phyloP scores from a whole-genome alignment of 2,113 vertebrate species.

The Phainopepla nitens region DNA sequence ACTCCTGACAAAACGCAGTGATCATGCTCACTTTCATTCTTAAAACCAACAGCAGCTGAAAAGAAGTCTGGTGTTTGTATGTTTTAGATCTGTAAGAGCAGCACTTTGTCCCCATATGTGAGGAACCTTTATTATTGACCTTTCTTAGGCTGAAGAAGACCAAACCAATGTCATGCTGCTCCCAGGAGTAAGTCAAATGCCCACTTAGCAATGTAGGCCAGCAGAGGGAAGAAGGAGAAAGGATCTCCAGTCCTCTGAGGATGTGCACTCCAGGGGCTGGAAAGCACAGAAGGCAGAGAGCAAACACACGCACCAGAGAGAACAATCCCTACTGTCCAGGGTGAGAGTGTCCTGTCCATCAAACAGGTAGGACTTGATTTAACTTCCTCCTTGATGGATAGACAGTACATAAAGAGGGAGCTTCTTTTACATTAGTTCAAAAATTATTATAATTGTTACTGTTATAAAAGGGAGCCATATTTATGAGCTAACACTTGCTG shows the following conservation, averaged over 20 bases:
- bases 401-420: neutral
- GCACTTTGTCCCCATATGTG: neutral
- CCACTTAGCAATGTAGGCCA: neutral
- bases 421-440: neutral
- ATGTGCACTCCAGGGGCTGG: neutral
- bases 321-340: neutral
- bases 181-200: neutral
- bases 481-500: neutral
- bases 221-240: neutral
- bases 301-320: neutral
- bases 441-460: neutral
- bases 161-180: neutral
- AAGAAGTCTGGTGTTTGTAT: neutral
- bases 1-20: neutral
- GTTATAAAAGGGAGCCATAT: neutral
- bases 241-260: fast-evolving
- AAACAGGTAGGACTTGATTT: neutral
- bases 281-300: neutral
- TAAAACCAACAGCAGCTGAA: neutral
- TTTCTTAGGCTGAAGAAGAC: neutral
- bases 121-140: neutral
- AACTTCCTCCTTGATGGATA: neutral
- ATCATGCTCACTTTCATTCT: neutral
- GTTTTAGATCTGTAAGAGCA: neutral
- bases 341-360: neutral